Evolutionary conservation across 1,140 invertebrate species (phyloP).

Genomic region (Meloidogyne chitwoodi): DNA sequence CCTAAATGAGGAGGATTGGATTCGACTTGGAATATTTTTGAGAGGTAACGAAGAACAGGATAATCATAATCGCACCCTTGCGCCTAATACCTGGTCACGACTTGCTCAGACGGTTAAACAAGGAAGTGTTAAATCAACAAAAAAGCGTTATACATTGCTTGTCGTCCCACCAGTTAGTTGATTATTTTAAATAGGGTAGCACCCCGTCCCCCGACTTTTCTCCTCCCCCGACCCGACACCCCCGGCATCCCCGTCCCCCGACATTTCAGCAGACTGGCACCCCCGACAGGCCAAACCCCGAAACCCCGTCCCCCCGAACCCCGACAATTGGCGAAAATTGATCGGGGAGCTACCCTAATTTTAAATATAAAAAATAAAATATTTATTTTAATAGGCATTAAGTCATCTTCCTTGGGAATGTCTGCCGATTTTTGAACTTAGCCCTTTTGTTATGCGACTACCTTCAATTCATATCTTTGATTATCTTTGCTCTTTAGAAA

Average conservation of each 20-base stretch:
- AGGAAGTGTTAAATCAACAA: neutral
- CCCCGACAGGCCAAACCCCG: too few species aligned
- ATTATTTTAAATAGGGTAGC: too few species aligned
- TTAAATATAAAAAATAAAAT: conserved; percentile 1
- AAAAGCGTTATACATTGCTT: conserved; percentile 28
- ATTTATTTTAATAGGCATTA: conserved; percentile 21
- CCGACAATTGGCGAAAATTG: too few species aligned
- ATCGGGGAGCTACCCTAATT: too few species aligned
- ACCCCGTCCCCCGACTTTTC: too few species aligned
- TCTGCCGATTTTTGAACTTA: conserved; percentile 23
- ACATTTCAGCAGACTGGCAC: too few species aligned
- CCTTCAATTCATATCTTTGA: conserved; percentile 45
- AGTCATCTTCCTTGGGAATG: conserved; percentile 42
- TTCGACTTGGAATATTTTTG: neutral
- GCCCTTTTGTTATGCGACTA: conserved; percentile 29
- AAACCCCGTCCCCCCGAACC: too few species aligned
- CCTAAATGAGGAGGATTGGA: neutral
- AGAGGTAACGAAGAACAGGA: neutral
- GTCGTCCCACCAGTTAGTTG: conserved; percentile 23
- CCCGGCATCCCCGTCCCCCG: too few species aligned
- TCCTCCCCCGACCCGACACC: too few species aligned
- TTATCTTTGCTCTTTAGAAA: conserved; percentile 14
- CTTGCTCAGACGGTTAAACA: neutral
- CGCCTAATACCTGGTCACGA: neutral
- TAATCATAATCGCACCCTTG: neutral